Base-by-base conservation (phyloP, 2,797 vertebrate genomes). In the Peromyscus eremicus region DNA sequence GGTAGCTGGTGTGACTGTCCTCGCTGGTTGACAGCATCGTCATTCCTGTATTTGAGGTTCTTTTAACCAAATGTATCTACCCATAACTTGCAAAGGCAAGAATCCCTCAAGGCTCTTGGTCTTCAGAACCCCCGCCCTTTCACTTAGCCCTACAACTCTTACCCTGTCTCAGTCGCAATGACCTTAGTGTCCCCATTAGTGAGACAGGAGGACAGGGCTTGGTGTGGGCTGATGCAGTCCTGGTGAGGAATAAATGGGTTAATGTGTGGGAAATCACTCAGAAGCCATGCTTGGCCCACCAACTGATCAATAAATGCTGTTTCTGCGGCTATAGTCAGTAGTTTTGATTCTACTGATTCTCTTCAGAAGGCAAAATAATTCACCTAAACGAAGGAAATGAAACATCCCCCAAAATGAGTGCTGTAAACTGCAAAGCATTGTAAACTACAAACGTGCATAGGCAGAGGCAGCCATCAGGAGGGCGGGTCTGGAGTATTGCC, bases 111-210 rank as follows among this genome's bases (percentile, higher is more conserved):
- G 71, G 49, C 12, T 62, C 16, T 4, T 6, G 6, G 64, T 0
- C 9, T 75, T 70, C 27, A 3, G 12, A 10, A 37, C 11, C 13
- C 1, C 0, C 0, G 8, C 25, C 3, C 3, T 17, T 10, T 10
- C 46, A 32, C 66, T 66, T 14, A 17, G 25, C n/a, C 52, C 70
- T 23, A 13, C 17, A 32, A 13, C 6, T 17, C 6, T 2, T 11
- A 27, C 14, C 37, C 6, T n/a, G 32, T 14, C 5, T 6, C 83
- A 57, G 13, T 2, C 6, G 1, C 10, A 9, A 40, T 0, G 11
- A 5, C 1, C 10, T 73, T 21, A 0, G 43, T 8, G 0, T 49
- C n/a, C 16, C 70, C 13, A 0, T 34, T 32, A 6, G 2, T 17
- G 29, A 64, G n/a, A 32, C 0, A 6, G 25, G 32, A 62, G 73